phyloP scores from a whole-genome alignment of 2,888 invertebrate species.

The Trachelus tabidus region DNA sequence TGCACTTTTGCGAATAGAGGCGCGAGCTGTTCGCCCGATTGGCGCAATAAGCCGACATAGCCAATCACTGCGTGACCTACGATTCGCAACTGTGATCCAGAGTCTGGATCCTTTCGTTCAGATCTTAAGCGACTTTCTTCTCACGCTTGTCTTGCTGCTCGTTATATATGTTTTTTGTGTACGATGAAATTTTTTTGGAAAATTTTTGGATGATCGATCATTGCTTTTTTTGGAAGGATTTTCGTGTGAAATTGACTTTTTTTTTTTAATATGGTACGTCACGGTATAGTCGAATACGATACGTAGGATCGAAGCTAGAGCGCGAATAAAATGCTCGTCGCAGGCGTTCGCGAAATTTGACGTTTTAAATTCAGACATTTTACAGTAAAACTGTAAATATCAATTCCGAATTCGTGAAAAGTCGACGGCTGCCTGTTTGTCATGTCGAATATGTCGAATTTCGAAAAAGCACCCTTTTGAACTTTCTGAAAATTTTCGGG shows the following conservation, averaged over 20 bases:
- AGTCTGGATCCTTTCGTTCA: background rate
- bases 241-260: background rate
- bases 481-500: background rate
- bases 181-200: background rate
- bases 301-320: no score
- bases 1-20: slow-evolving; percentile 5
- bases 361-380: background rate
- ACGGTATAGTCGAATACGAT: background rate
- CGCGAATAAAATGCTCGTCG: background rate
- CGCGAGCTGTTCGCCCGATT: slow-evolving; percentile 11
- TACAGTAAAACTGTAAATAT: background rate
- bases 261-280: background rate
- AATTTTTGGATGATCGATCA: no score
- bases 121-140: background rate
- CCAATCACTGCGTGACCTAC: background rate
- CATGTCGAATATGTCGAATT: background rate
- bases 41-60: background rate
- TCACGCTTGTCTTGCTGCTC: background rate
- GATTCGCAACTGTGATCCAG: background rate
- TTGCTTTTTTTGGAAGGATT: no score
- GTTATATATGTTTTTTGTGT: background rate
- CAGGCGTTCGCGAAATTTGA: background rate
- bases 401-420: background rate
- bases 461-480: background rate
- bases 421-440: background rate